Base-by-base conservation (phyloP, 1,140 invertebrate genomes). In the Halyomorpha halys region DNA sequence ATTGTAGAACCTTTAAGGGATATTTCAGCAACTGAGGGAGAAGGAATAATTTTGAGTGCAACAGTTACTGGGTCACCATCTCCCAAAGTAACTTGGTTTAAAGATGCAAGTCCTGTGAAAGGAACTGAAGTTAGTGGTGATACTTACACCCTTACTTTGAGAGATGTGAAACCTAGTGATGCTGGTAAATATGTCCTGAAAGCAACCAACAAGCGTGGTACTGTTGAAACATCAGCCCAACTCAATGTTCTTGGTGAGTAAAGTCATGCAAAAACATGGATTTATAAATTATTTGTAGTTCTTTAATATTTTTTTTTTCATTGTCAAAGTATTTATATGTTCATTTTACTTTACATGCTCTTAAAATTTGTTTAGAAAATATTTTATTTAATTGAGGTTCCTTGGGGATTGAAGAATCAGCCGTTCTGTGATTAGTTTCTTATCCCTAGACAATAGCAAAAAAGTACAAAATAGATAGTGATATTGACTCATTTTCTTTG, bases 1-100 rank as follows among this genome's bases (percentile, higher is more conserved):
- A 83, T 92, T 51, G 76, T 91, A 44, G 87, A 92, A 74, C 87
- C 87, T 6, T 73, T 91, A 2, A 82, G 83, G 67, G 86, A 82
- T 66, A 80, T 84, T 70, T 82, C 83, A 4, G 82, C 90, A n/a
- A 80, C 83, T 67, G 86, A 89, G 75, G 86, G 86, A 18, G 89
- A 91, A 71, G 84, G 82, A 51, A 81, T 88, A 16, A 81, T 87
- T 8, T 75, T 94, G 1, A 83, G 77, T 3, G 83, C 89, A 8
- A 86, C 86, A 71, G 86, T 94, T 64, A 83, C 86, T 44, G 90
- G 90, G 44, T 88, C 86, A 73, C 90, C 90, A 61, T 77, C 79
- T 65, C 90, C 90, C 18, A 86, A 80, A 67, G 81, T 94, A 13
- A 81, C 62, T 21, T 94, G 91, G 91, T 82, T 82, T 64, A 87